Conservation (phyloP, 2,797 vertebrate species). For the Pteropus rufus region DNA sequence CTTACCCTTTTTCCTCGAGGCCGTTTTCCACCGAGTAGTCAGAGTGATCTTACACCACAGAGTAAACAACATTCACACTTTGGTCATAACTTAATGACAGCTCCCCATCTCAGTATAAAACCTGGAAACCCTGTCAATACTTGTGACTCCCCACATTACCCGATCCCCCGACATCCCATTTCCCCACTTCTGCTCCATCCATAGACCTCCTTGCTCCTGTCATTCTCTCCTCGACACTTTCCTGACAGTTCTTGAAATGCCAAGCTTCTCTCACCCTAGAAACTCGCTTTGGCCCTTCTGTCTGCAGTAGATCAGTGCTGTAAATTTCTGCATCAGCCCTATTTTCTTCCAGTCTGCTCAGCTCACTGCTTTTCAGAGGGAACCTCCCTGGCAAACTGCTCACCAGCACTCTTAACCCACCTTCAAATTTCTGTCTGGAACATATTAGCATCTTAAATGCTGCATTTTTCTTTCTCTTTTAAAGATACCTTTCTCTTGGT, state of each 20-base stretch:
- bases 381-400: neutral
- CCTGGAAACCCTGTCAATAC: neutral
- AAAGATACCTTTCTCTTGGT: neutral
- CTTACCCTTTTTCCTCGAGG: neutral
- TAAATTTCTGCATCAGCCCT: rapidly evolving
- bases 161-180: rapidly evolving
- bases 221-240: neutral
- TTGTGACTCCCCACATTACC: neutral
- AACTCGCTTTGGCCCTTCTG: neutral
- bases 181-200: neutral
- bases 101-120: neutral
- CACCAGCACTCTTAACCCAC: neutral
- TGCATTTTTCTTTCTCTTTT: neutral
- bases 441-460: neutral
- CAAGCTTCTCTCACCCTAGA: neutral
- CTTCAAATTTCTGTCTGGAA: neutral
- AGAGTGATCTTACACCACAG: neutral
- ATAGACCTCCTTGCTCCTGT: neutral
- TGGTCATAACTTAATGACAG: neutral
- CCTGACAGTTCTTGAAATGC: neutral
- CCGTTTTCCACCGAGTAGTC: neutral
- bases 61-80: neutral
- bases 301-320: neutral
- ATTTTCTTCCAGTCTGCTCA: neutral
- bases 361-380: too few relatives aligned